Conservation (phyloP, 2,113 vertebrate genomes). For the Sinocyclocheilus anophthalmus region DNA sequence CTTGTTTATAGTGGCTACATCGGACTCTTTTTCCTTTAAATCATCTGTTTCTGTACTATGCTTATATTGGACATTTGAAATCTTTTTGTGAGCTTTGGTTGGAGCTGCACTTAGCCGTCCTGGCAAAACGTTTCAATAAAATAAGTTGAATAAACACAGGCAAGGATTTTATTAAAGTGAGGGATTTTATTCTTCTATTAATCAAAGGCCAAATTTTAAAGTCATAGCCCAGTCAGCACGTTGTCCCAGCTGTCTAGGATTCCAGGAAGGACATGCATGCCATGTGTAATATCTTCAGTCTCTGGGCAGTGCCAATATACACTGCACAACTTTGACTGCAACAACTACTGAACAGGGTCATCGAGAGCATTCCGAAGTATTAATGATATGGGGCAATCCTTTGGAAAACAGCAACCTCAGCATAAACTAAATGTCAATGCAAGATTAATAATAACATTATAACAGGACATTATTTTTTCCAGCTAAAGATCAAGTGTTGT, state of each 20-base stretch:
- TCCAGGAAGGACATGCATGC: constrained; percentile 69
- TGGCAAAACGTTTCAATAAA: constrained; percentile 18
- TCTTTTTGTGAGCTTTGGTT: not conserved
- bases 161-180: constrained; percentile 22
- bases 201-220: constrained; percentile 62
- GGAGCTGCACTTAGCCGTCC: not conserved
- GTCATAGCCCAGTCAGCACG: constrained; percentile 66
- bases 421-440: not conserved
- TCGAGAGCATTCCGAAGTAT: constrained; percentile 50
- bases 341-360: constrained; percentile 63
- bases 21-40: not conserved
- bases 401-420: not conserved
- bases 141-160: constrained; percentile 44
- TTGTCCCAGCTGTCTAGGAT: constrained; percentile 68
- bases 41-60: not conserved
- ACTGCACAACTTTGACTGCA: constrained; percentile 63
- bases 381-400: not conserved
- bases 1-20: constrained; percentile 2
- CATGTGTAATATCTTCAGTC: constrained; percentile 76
- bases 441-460: not conserved
- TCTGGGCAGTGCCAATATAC: constrained; percentile 75
- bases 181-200: constrained; percentile 42
- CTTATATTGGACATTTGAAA: not conserved
- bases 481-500: not conserved
- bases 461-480: not conserved